Percentiles rank a stretch among this genome's conserved stretches.
phyloP scores from a whole-genome alignment of 2,113 vertebrate species.

The Prolemur simus region DNA sequence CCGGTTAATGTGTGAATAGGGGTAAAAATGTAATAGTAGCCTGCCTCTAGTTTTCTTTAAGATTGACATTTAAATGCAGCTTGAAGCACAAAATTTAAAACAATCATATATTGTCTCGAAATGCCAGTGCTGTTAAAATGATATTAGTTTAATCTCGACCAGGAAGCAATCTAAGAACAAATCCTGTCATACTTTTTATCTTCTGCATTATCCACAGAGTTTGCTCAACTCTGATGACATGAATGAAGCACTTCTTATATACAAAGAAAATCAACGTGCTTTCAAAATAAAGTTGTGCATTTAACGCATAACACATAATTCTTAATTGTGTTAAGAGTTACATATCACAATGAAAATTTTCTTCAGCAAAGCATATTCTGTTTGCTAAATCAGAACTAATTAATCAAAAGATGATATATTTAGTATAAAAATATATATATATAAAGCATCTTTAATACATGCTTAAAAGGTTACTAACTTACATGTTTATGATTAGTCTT shows the following conservation, averaged over 20 bases:
- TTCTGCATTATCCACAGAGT: neutral
- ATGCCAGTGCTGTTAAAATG: conserved; percentile 54
- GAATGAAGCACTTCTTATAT: conserved; percentile 26
- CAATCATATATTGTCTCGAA: conserved; percentile 65
- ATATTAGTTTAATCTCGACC: conserved; percentile 44
- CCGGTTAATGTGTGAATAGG: neutral
- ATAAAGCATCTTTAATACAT: neutral
- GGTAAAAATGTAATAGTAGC: conserved; percentile 50
- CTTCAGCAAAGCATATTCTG: neutral
- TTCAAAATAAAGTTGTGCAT: neutral
- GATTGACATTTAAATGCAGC: conserved; percentile 50
- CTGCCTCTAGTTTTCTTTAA: conserved; percentile 37
- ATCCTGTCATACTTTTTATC: neutral
- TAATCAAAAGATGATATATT: neutral
- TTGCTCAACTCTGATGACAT: neutral
- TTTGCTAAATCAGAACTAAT: neutral
- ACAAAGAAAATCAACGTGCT: neutral
- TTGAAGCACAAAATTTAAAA: conserved; percentile 42
- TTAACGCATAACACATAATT: neutral
- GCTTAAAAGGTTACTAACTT: neutral
- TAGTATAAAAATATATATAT: neutral
- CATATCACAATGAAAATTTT: conserved; percentile 9
- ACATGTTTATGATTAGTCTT: conserved; percentile 16
- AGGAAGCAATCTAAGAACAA: conserved; percentile 6
- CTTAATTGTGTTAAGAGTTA: neutral